Base-by-base conservation (phyloP, 2,113 vertebrate species). In the Toxotes chatareus region DNA sequence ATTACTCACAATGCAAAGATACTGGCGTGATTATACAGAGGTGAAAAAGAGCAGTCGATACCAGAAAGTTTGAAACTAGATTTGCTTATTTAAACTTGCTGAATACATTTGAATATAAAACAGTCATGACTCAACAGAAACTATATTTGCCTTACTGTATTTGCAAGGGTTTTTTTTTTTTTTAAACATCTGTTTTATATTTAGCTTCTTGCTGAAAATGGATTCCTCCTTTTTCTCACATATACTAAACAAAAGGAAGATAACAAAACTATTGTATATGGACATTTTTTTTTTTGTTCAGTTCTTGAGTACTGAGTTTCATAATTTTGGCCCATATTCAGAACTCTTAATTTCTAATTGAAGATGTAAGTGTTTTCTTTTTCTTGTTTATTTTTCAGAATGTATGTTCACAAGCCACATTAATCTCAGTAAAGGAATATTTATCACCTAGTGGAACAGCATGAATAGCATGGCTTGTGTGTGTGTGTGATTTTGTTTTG, bases 61-160 rank as follows among this genome's bases (percentile, higher is more conserved):
- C 5, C 21, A 44, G 81, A 36, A 56, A 44, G 7, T 16, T 51
- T 10, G 47, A 63, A 19, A 62, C 34, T 14, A 19, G 16, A 75
- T 80, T 79, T 81, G 17, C 1, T 44, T 81, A 61, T 8, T 44
- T 23, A 79, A 77, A 85, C 57, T 14, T 49, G 19, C 19, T 70
- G 21, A 71, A 79, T 72, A 42, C 3, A 82, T 63, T 68, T 47
- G 7, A 19, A 51, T 60, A 63, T 55, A 32, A 80, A 87, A 8
- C 23, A 64, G 57, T n/a, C 1, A 5, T 49, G 51, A 72, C 23
- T 65, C 3, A 36, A 13, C 19, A 32, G 23, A 57, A 56, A 13
- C 47, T 36, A 16, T 42, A 40, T 69, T 76, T 76, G 10, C n/a
- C 23, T 63, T 60, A 10, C 61, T 63, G 1, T 57, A 19, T 63